Base-by-base conservation (phyloP, 2,888 invertebrate genomes). In the Epinotia brunnichana region DNA sequence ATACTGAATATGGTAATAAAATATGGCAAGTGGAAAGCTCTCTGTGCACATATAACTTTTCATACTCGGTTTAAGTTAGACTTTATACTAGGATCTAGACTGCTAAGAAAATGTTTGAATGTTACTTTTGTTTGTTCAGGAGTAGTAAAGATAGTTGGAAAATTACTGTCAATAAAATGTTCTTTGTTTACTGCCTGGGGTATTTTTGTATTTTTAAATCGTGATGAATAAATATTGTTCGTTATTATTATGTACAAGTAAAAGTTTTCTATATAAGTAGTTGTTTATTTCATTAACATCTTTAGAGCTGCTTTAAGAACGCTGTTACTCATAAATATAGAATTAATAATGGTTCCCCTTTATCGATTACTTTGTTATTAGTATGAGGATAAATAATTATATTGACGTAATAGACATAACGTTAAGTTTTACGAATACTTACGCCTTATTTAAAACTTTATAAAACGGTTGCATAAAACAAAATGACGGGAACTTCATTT, bases 1-100 rank as follows among this genome's bases (percentile, higher is more conserved):
- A 5, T 29, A 29, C 29, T 29, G 29, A 29, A 59, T 68, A 68
- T 39, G 64, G 39, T 24, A 61, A 53, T 54, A 61, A 61, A 61
- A 39, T 41, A 69, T 54, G 41, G 24, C 54, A 54, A 69, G 54
- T 69, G 29, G 54, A 15, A 56, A 29, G 21, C 41, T 29, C 54
- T 19, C 15, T 41, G 24, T 62, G 60, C 60, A 69, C 35, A 61
- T 59, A 17, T 56, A 48, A 53, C 51, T 62, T 54, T 56, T 70
- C 41, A 62, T 70, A 54, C 53, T 54, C 53, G 21, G 9, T 53
- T 19, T 62, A 62, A 17, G 61, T 48, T 48, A 24, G 59, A 29
- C 66, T 57, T 44, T 67, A 44, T 57, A 57, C 24, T 24, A 21
- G 13, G 21, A 24, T 48, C 56, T 56, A 56, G 56, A 24, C 24